Conservation (phyloP, 2,888 invertebrate species). For the Dinocampus coccinellae region DNA sequence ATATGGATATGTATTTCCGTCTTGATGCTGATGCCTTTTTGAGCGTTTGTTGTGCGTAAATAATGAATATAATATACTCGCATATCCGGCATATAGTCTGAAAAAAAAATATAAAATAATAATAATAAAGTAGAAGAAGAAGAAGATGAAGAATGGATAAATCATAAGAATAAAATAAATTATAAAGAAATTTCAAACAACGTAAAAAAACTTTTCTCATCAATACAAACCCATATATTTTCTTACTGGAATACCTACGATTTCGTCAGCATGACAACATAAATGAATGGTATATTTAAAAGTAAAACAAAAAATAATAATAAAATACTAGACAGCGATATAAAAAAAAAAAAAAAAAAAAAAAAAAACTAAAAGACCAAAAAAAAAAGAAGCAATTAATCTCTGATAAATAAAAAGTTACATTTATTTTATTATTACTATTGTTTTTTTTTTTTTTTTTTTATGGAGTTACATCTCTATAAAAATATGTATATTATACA, state of each 20-base stretch:
- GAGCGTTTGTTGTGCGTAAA: not conserved
- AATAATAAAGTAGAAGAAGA: not conserved
- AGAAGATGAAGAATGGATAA: not conserved
- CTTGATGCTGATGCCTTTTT: not conserved
- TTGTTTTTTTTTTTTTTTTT: not conserved
- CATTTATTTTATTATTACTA: conserved; percentile 4
- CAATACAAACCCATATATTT: conserved; percentile 30
- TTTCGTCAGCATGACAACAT: not conserved
- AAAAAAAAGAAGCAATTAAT: not conserved
- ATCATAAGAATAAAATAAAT: not conserved
- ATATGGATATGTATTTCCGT: not conserved
- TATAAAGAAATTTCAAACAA: not conserved
- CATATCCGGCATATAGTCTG: not conserved
- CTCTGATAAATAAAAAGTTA: no score
- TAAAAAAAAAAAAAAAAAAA: not conserved
- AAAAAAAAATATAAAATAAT: not conserved
- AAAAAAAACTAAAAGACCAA: not conserved
- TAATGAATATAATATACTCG: not conserved
- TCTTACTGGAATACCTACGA: conserved; percentile 26
- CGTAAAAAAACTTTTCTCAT: not conserved
- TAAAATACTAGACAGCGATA: not conserved
- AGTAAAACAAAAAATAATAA: no score
- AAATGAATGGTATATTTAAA: not conserved
- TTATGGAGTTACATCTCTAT: no score
- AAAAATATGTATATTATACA: no score